Base-by-base conservation (phyloP, 2,888 invertebrate species). In the Ochropleura leucogaster region DNA sequence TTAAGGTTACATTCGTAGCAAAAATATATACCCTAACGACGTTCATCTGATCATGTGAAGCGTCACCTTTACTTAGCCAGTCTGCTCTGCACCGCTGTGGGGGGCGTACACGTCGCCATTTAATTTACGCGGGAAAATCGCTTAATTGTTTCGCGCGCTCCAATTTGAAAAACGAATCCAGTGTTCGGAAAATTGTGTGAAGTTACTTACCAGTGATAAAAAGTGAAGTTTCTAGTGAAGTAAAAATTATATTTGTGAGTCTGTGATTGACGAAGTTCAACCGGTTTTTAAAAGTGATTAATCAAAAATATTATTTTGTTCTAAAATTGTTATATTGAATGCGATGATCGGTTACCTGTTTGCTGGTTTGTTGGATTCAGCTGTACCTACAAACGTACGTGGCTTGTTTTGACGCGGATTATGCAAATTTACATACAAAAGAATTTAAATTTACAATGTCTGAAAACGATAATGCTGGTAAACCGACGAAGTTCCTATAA, bases 61-160 rank as follows among this genome's bases (percentile, higher is more conserved):
- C 85, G 82, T 84, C 85, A 87, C 83, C 82, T 84, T 83, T 71
- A 74, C 87, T 83, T 85, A 82, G 86, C 82, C 92, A 94, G 94
- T 94, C 89, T 89, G 80, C 77, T 82, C 79, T 77, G 78, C 72
- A 87, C 84, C 82, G 80, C 74, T 79, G 85, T 70, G 74, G 86
- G 89, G 92, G 89, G 85, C 86, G 89, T 90, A 91, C 94, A 92
- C 85, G 88, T 89, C 85, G 87, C 82, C 80, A 63, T 84, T n/a
- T 80, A 66, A 55, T 91, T 92, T 88, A 90, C 93, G 94, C 94
- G 94, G 93, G 92, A 94, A 94, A 93, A 87, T 87, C 85, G 83
- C 76, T 85, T 67, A 76, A 87, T 89, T 79, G 73, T 82, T 83
- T 78, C 84, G 85, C 86, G 87, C 87, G 88, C 77, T 79, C 85